phyloP scores from a whole-genome alignment of 2,113 vertebrate species.

The Bubalus kerabau region DNA sequence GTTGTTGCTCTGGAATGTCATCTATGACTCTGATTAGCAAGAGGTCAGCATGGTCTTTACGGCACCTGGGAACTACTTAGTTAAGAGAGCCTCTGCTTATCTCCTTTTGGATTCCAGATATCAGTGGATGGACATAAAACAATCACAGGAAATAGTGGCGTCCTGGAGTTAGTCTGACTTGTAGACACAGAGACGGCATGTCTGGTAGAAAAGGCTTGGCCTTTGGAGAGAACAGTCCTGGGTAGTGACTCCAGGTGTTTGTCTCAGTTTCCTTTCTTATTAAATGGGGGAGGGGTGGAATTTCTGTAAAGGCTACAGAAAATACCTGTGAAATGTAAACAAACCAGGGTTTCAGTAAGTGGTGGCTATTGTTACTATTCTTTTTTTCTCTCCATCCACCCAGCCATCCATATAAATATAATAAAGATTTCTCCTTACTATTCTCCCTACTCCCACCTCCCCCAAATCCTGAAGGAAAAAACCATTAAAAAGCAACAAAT shows the following conservation, averaged over 20 bases:
- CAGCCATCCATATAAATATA: neutral
- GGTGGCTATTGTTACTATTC: neutral
- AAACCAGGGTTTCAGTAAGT: neutral
- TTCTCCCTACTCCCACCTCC: rapidly evolving
- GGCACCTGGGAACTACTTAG: no score
- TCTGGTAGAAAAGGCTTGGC: neutral
- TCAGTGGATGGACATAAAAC: neutral
- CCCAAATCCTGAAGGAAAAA: neutral
- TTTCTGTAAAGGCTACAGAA: neutral
- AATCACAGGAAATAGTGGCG: neutral
- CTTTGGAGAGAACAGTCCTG: no score
- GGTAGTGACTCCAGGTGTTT: no score
- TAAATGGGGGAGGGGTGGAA: neutral
- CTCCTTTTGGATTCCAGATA: neutral
- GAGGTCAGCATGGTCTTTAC: no score
- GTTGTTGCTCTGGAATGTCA: no score
- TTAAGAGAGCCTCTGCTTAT: no score
- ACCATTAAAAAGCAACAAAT: neutral
- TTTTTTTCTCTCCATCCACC: neutral
- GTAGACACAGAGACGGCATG: neutral
- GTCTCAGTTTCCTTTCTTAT: no score
- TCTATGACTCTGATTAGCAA: no score
- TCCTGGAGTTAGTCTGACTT: neutral
- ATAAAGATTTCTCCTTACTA: neutral
- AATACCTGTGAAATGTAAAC: neutral